These are phyloP conservation scores for Fistularia commersonii DNA, from an alignment of 2,797 vertebrate species.

Conservation along the genomic window DNA sequence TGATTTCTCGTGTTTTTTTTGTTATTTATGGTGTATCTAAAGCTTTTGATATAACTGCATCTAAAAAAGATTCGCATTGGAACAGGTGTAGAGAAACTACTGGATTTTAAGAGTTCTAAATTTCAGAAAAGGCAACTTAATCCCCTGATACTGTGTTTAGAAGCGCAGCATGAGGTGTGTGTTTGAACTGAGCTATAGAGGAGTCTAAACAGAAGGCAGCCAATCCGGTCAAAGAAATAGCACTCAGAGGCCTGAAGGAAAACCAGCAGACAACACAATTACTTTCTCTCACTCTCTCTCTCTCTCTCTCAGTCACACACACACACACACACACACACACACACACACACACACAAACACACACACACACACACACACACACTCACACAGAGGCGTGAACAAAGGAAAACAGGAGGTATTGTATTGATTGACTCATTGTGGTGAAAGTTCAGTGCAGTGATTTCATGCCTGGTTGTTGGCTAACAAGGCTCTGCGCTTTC, in stretches of 20 bases:
- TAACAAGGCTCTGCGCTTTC: constrained; percentile 80
- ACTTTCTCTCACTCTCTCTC: too few species aligned
- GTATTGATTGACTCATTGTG: constrained; percentile 78
- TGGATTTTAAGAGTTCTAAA: constrained; percentile 44
- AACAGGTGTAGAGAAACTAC: constrained; percentile 33
- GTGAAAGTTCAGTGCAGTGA: constrained; percentile 73
- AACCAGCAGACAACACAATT: constrained; percentile 35
- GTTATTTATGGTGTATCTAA: too few species aligned
- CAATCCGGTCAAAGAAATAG: constrained; percentile 54
- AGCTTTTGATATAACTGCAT: too few species aligned
- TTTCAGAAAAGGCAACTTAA: constrained; percentile 50
- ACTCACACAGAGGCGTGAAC: constrained; percentile 42
- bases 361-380: constrained; percentile 12
- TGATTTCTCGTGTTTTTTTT: too few species aligned
- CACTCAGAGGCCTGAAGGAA: constrained; percentile 57
- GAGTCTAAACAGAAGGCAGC: constrained; percentile 58
- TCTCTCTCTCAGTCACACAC: too few species aligned
- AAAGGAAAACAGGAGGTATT: constrained; percentile 62
- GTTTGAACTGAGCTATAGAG: constrained; percentile 46
- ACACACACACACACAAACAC: constrained; percentile 13
- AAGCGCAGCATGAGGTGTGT: constrained; percentile 56
- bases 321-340: constrained; percentile 38
- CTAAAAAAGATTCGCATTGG: too few species aligned
- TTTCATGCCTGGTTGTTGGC: constrained; percentile 85
- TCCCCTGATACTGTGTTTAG: constrained; percentile 56